These are phyloP conservation scores for Leptinotarsa lineolata DNA, from an alignment of 1,140 invertebrate genomes.

Conservation along the genomic window DNA sequence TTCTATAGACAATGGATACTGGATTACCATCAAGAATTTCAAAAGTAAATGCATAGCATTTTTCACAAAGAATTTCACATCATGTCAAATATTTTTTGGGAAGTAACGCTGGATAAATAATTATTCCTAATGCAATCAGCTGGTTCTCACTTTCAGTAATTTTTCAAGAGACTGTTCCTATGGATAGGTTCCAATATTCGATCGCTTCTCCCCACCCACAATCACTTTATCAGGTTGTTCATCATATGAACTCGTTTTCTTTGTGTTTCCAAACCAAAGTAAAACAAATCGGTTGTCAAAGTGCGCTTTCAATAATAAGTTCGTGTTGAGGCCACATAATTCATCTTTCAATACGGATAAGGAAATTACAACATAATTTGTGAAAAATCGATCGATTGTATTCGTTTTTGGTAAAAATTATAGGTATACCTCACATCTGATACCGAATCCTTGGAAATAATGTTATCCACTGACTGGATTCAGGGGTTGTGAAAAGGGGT, in stretches of 20 bases:
- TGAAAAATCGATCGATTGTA: conserved; percentile 47
- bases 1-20: no score
- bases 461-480: conserved; percentile 6
- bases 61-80: no score
- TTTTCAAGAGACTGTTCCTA: no score
- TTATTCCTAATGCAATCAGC: no score
- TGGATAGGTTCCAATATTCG: no score
- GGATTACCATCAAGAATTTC: no score
- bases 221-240: neutral
- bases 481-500: conserved; percentile 17
- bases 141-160: no score
- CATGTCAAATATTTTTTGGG: no score
- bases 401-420: conserved; percentile 46
- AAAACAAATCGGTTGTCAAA: conserved; percentile 55
- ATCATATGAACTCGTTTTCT: neutral
- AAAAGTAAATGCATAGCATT: no score
- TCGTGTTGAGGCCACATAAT: conserved; percentile 54
- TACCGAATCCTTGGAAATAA: conserved; percentile 22
- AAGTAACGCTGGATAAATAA: no score
- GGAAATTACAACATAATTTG: conserved; percentile 53
- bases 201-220: no score
- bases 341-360: conserved; percentile 52
- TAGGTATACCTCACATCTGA: conserved; percentile 44
- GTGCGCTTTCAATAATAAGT: conserved; percentile 55
- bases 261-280: conserved; percentile 35